Percentiles rank a stretch among this genome's conserved stretches.
Conservation (phyloP, 2,888 invertebrate genomes). For the Tenthredo amoena region DNA sequence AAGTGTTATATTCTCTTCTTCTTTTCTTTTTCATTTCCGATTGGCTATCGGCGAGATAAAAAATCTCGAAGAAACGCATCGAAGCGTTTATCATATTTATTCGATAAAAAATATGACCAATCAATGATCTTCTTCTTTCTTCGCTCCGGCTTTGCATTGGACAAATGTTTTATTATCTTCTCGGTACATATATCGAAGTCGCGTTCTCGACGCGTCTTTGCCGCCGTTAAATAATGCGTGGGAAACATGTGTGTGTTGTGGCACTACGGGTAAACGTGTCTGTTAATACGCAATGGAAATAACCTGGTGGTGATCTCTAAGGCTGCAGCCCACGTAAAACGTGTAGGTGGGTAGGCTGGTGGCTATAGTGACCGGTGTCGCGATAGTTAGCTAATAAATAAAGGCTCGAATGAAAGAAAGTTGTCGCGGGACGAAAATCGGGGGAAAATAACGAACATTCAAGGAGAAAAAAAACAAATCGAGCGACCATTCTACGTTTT, state of each 20-base stretch:
- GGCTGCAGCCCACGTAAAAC: conserved; percentile 13
- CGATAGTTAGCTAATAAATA: conserved; percentile 29
- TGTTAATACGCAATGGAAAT: conserved; percentile 32
- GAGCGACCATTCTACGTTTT: not conserved
- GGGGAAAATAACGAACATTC: not conserved
- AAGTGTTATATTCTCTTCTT: not conserved
- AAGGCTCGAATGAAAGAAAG: conserved; percentile 11
- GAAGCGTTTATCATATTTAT: not conserved
- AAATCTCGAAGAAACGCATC: too few species aligned
- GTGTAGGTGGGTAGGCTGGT: conserved; percentile 7
- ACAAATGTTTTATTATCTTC: not conserved
- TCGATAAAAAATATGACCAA: not conserved
- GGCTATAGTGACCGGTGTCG: not conserved
- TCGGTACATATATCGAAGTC: not conserved
- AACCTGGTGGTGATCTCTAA: not conserved
- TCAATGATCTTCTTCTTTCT: not conserved
- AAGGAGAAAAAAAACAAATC: not conserved
- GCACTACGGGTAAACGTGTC: not conserved
- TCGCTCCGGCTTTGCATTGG: too few species aligned
- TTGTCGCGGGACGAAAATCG: not conserved
- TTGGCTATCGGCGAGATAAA: too few species aligned
- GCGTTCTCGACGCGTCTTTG: not conserved
- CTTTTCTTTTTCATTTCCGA: not conserved
- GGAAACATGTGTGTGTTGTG: not conserved
- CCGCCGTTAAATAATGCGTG: conserved; percentile 21